Conservation (phyloP, 1,140 invertebrate species). For the Araneus ventricosus region DNA sequence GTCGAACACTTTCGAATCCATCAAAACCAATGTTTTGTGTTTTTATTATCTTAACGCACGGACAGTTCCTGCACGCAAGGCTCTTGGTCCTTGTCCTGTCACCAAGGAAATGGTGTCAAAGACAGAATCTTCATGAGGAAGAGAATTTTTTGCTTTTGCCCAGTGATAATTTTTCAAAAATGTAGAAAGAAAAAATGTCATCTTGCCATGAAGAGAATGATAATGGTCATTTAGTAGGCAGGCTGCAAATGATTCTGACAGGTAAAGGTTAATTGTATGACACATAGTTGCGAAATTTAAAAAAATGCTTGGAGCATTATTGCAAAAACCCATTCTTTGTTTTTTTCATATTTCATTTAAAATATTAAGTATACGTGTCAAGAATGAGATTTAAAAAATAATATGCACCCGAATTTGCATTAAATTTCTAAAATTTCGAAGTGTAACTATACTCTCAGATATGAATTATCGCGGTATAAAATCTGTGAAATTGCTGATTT, state of each 20-base stretch:
- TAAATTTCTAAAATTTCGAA: too few relatives aligned
- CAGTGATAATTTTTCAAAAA: neutral
- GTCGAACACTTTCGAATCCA: slow-evolving; percentile 18
- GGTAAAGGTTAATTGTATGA: too few relatives aligned
- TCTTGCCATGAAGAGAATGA: neutral
- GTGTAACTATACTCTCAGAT: too few relatives aligned
- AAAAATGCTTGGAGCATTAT: too few relatives aligned
- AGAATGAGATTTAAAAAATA: too few relatives aligned
- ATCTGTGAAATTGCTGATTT: too few relatives aligned
- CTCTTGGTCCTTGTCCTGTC: slow-evolving; percentile 8
- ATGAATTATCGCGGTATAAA: too few relatives aligned
- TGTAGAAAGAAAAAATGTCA: neutral
- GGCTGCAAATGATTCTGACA: neutral
- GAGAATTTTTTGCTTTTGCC: neutral
- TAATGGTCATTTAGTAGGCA: neutral
- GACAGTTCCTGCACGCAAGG: neutral
- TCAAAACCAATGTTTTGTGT: slow-evolving; percentile 15
- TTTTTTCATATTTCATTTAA: too few relatives aligned
- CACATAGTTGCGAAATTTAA: too few relatives aligned
- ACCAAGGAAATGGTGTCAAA: neutral
- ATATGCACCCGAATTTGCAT: too few relatives aligned
- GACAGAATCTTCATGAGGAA: slow-evolving; percentile 15
- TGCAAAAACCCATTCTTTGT: too few relatives aligned
- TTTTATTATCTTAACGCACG: slow-evolving; percentile 24
- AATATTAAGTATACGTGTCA: too few relatives aligned